phyloP scores from a whole-genome alignment of 2,113 vertebrate species.

The Crotalus helleri region DNA sequence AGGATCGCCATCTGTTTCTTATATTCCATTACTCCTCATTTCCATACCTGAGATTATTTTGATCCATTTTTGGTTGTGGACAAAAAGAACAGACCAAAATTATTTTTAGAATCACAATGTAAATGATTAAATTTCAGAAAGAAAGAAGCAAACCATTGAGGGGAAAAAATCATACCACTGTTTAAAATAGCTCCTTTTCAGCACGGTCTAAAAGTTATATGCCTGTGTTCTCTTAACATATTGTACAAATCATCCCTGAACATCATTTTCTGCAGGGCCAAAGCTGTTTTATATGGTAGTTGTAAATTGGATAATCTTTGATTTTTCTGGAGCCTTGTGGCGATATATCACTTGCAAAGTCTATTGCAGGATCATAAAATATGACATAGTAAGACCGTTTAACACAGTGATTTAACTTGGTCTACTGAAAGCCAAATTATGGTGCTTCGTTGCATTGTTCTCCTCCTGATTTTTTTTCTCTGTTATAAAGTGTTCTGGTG shows the following conservation, averaged over 20 bases:
- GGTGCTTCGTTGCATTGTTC: neutral
- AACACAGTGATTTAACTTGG: neutral
- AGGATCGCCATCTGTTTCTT: neutral
- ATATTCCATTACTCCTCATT: neutral
- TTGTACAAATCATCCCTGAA: neutral
- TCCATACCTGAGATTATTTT: neutral
- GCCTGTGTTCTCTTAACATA: neutral
- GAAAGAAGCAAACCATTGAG: neutral
- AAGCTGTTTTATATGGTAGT: conserved; percentile 9
- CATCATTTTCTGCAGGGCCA: neutral
- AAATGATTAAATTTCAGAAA: neutral
- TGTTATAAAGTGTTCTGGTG: neutral
- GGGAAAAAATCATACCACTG: neutral
- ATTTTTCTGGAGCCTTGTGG: conserved; percentile 9
- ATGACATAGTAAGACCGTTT: conserved; percentile 7
- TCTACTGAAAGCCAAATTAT: conserved; percentile 3
- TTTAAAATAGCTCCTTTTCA: neutral
- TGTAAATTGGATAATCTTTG: neutral
- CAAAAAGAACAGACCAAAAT: neutral
- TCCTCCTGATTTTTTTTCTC: neutral
- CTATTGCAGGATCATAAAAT: neutral
- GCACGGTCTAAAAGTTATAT: conserved; percentile 7
- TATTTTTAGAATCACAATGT: neutral
- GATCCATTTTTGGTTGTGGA: neutral
- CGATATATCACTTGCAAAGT: conserved; percentile 12